Evolutionary conservation across 2,888 invertebrate genomes (phyloP).

Genomic region (Lamellibrachia satsuma): DNA sequence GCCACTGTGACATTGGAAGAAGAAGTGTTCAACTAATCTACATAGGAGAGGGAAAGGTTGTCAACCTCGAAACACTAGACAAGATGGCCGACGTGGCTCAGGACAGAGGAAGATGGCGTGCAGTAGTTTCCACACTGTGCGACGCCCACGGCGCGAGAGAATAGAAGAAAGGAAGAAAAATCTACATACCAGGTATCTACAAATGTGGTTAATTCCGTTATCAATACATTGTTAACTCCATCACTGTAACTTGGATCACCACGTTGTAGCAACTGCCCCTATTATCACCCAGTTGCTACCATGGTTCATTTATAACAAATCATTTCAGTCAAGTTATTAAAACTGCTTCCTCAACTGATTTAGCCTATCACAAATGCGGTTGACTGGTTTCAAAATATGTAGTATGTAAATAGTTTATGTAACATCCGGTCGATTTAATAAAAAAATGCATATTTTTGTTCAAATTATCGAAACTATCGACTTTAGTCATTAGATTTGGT

Average conservation of each 20-base stretch:
- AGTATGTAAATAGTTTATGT: no score
- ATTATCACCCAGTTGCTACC: not conserved
- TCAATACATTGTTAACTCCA: not conserved
- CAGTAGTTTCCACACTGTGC: not conserved
- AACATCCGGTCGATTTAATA: no score
- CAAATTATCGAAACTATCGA: no score
- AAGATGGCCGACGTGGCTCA: not conserved
- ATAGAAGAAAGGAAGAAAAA: not conserved
- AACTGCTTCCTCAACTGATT: no score
- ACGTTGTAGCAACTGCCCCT: not conserved
- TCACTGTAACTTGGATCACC: not conserved
- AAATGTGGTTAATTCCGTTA: constrained; percentile 1
- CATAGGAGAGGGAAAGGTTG: not conserved
- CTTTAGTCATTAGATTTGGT: no score
- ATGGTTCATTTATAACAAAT: not conserved
- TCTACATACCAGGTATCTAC: not conserved
- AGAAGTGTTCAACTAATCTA: not conserved
- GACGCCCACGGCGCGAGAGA: not conserved
- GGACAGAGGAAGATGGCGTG: not conserved
- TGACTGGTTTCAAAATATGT: no score
- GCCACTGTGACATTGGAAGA: no score
- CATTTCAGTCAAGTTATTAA: not conserved
- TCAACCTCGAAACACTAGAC: not conserved
- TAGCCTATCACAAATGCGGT: no score
- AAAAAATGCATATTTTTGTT: no score